A percentile compares a stretch with the other conserved stretches of the same genome.
phyloP scores from a whole-genome alignment of 2,797 vertebrate species.

The Xiphorhynchus erythropygius region DNA sequence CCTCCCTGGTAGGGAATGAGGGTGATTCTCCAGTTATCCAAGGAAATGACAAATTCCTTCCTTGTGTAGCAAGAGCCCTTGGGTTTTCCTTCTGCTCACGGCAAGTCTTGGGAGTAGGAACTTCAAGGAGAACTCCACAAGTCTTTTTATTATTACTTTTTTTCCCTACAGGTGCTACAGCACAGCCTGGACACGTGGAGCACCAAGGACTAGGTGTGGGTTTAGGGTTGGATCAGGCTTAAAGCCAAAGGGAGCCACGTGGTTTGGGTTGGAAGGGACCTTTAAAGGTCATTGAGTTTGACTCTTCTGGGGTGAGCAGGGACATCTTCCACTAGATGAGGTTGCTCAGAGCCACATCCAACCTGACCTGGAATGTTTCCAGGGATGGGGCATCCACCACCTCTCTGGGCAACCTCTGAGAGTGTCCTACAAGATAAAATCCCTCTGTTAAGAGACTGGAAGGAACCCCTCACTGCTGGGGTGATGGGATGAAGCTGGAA shows the following conservation, averaged over 20 bases:
- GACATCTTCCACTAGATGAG: not conserved
- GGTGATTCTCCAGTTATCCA: not conserved
- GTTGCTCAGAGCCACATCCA: not conserved
- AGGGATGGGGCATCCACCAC: not conserved
- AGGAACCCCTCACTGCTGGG: not conserved
- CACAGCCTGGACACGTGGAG: fast-evolving
- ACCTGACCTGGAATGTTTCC: not conserved
- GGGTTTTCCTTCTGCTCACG: not conserved
- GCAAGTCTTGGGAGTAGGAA: not conserved
- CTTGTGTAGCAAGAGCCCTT: fast-evolving
- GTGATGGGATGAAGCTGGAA: not conserved
- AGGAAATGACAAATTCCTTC: not conserved
- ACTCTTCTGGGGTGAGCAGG: not conserved
- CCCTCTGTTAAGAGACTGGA: too few relatives aligned
- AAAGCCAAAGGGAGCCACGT: fast-evolving
- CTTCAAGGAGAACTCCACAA: not conserved
- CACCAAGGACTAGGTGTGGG: not conserved
- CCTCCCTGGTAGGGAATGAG: not conserved
- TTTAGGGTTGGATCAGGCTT: not conserved
- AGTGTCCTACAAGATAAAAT: not conserved
- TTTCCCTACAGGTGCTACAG: not conserved
- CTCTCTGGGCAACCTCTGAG: not conserved
- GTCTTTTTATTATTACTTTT: not conserved
- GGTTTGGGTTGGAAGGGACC: not conserved
- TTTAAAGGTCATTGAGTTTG: not conserved